Evolutionary conservation across 2,113 vertebrate species (phyloP).

Genomic region (Caretta caretta): DNA sequence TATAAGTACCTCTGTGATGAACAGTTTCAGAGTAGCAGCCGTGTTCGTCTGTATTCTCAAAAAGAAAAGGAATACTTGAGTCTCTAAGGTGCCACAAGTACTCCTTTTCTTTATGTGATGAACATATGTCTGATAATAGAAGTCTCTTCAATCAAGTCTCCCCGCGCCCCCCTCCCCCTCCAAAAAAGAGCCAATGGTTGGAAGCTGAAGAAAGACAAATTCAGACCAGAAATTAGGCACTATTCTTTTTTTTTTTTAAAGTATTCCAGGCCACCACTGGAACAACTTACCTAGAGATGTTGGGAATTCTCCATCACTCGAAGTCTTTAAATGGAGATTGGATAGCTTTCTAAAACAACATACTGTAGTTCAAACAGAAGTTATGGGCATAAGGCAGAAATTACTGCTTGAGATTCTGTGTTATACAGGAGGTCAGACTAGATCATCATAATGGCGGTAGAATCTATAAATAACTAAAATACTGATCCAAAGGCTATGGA

Average conservation of each 20-base stretch:
- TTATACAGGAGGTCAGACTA: not conserved
- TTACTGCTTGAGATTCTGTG: rapidly evolving
- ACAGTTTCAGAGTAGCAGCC: not conserved
- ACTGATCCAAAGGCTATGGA: not conserved
- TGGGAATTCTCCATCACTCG: not conserved
- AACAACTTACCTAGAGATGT: not conserved
- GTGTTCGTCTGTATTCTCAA: too few species aligned
- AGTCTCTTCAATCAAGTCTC: too few species aligned
- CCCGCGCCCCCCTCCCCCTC: too few species aligned
- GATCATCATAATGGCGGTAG: not conserved
- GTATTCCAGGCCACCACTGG: not conserved
- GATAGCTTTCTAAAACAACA: not conserved
- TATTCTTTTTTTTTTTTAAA: rapidly evolving
- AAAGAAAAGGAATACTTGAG: too few species aligned
- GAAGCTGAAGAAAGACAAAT: rapidly evolving
- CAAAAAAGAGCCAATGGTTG: not conserved
- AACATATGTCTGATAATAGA: not conserved
- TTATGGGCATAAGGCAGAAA: not conserved
- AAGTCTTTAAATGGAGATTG: not conserved
- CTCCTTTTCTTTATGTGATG: too few species aligned
- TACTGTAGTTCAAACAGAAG: not conserved
- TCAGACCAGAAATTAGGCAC: not conserved
- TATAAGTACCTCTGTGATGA: not conserved
- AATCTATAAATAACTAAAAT: not conserved
- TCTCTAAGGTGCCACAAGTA: too few species aligned